Base-by-base conservation (phyloP, 2,113 vertebrate species). In the Takifugu flavidus region DNA sequence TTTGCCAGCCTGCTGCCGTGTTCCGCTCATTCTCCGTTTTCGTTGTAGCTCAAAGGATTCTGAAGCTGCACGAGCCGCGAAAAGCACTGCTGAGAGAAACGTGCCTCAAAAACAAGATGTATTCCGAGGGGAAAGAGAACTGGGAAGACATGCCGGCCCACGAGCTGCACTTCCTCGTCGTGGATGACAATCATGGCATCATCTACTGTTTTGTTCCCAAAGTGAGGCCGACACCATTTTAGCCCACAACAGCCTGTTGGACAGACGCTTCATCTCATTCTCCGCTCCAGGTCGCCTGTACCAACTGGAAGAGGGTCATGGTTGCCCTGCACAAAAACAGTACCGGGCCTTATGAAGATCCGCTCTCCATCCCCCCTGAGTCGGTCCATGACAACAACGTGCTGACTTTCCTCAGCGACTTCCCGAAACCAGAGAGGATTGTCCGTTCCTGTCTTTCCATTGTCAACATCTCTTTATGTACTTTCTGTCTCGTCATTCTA, bases 281-380 rank as follows among this genome's bases (percentile, higher is more conserved):
- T 45, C n/a, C 25, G 39, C 29, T 26, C 51, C 61, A 84, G 82
- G 78, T 84, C 42, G 78, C 64, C 0, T 72, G 72, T 46, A 68
- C 72, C 39, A 74, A 76, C 64, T 79, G 69, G 82, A 84, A 79
- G 31, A 68, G 56, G 28, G 25, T 79, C 0, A 53, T 81, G 55
- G 25, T 49, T 13, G 67, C 47, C 4, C 55, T 84, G 11, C 71
- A 58, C 0, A 3, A 58, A 0, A 12, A 20, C 20, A 20, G 20
- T 20, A 20, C 20, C 20, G 20, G 20, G 13, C 75, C 82, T 4
- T 74, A 77, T 52, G 25, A 6, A 4, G 75, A 83, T 39, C 69
- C 26, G 7, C 5, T 15, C 20, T 44, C 66, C 12, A 57, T 71
- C 8, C 0, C 43, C 13, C 1, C 0, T 3, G 20, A 39, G 0